Conservation (phyloP, 2,888 invertebrate species). For the Agelastica alni region DNA sequence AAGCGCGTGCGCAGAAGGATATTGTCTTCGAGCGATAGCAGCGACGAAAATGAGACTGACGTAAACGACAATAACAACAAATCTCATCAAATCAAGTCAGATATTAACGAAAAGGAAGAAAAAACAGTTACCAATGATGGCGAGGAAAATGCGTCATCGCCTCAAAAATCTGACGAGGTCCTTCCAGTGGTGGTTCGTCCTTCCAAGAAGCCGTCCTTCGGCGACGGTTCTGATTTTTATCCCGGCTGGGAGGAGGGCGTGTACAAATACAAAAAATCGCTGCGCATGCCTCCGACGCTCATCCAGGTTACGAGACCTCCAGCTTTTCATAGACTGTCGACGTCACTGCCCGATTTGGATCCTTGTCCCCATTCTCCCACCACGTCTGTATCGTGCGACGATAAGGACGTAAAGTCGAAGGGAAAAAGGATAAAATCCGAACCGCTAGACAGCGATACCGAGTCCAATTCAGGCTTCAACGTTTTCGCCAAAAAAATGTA, state of each 20-base stretch:
- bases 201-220: slow-evolving; percentile 65
- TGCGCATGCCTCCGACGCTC: slow-evolving; percentile 79
- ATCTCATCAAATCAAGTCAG: slow-evolving; percentile 15
- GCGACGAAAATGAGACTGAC: slow-evolving; percentile 10
- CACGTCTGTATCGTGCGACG: slow-evolving; percentile 66
- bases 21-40: slow-evolving; percentile 44
- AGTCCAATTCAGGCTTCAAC: slow-evolving; percentile 68
- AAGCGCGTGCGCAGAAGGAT: slow-evolving; percentile 37
- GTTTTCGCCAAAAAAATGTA: slow-evolving; percentile 59
- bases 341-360: slow-evolving; percentile 78
- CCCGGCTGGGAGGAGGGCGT: slow-evolving; percentile 86
- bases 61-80: slow-evolving; percentile 3
- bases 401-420: slow-evolving; percentile 39
- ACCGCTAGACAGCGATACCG: slow-evolving; percentile 64
- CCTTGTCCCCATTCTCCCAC: slow-evolving; percentile 74
- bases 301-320: slow-evolving; percentile 79
- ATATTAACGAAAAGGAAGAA: slow-evolving; percentile 12
- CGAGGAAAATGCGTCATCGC: slow-evolving; percentile 23
- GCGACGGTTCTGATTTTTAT: slow-evolving; percentile 72
- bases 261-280: slow-evolving; percentile 78
- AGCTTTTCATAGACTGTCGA: slow-evolving; percentile 69
- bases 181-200: slow-evolving; percentile 47
- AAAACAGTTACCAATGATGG: slow-evolving; percentile 10
- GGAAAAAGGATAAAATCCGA: slow-evolving; percentile 51
- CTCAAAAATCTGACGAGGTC: slow-evolving; percentile 24